Conservation (phyloP, 2,888 invertebrate genomes). For the Oxytorus armatus region DNA sequence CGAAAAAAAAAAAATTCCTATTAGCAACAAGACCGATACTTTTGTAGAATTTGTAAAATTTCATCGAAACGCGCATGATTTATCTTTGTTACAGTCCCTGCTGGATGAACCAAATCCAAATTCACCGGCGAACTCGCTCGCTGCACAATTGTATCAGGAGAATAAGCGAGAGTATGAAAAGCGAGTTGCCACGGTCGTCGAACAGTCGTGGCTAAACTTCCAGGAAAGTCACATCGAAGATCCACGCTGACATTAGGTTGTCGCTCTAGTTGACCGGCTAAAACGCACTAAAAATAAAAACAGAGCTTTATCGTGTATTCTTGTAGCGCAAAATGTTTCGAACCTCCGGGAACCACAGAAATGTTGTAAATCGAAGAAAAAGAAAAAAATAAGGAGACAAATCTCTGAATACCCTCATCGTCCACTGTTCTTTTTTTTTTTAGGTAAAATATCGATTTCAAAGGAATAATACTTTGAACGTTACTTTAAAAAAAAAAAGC, state of each 20-base stretch:
- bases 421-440: slow-evolving; percentile 46
- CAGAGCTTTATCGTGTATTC: slow-evolving; percentile 63
- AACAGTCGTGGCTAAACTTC: slow-evolving; percentile 87
- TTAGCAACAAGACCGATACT: too few species aligned
- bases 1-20: too few species aligned
- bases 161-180: slow-evolving; percentile 89
- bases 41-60: not conserved
- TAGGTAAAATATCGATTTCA: slow-evolving; percentile 36
- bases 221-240: slow-evolving; percentile 83
- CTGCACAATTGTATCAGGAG: slow-evolving; percentile 89
- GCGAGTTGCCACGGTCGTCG: slow-evolving; percentile 88
- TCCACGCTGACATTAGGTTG: slow-evolving; percentile 82
- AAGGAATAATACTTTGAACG: slow-evolving; percentile 51
- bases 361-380: slow-evolving; percentile 44
- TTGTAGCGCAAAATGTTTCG: slow-evolving; percentile 59
- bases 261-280: slow-evolving; percentile 35
- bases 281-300: slow-evolving; percentile 27
- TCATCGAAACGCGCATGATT: slow-evolving; percentile 51
- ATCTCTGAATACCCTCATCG: slow-evolving; percentile 15
- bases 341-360: slow-evolving; percentile 38
- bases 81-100: slow-evolving; percentile 86
- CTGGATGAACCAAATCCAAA: slow-evolving; percentile 90
- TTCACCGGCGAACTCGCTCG: slow-evolving; percentile 89
- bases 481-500: slow-evolving; percentile 62
- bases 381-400: slow-evolving; percentile 23